Conservation (phyloP, 2,888 invertebrate species). For the Polyommatus iphigenia region DNA sequence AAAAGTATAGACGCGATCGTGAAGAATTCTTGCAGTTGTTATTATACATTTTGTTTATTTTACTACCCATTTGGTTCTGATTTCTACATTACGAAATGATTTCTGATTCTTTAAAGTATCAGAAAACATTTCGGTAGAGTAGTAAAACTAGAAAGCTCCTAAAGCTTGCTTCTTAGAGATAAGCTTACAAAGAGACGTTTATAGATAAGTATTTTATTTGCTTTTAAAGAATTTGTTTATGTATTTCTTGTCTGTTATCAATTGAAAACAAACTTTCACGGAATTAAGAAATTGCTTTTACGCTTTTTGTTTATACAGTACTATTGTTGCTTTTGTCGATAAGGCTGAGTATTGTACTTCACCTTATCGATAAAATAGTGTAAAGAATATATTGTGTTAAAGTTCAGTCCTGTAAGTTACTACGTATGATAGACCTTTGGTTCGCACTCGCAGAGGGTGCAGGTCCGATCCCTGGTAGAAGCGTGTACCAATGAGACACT, state of each 20-base stretch:
- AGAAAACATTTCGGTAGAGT: conserved; percentile 6
- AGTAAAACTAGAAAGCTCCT: conserved; percentile 19
- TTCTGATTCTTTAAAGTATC: background rate
- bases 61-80: background rate
- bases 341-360: background rate
- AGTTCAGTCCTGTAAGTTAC: too few relatives aligned
- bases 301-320: background rate
- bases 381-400: too few relatives aligned
- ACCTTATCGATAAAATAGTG: too few relatives aligned
- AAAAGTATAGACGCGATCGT: too few relatives aligned
- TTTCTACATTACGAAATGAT: background rate
- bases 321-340: background rate
- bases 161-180: conserved; percentile 8
- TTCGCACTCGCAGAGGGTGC: too few relatives aligned
- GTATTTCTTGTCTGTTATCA: conserved; percentile 4
- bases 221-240: conserved; percentile 15
- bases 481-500: too few relatives aligned
- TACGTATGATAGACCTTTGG: too few relatives aligned
- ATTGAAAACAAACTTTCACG: conserved; percentile 17
- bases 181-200: conserved; percentile 22
- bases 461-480: too few relatives aligned
- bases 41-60: too few relatives aligned
- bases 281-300: background rate
- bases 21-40: too few relatives aligned
- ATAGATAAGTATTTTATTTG: conserved; percentile 20